These are phyloP conservation scores for Taurulus bubalis DNA, from an alignment of 2,113 vertebrate genomes.

Conservation along the genomic window DNA sequence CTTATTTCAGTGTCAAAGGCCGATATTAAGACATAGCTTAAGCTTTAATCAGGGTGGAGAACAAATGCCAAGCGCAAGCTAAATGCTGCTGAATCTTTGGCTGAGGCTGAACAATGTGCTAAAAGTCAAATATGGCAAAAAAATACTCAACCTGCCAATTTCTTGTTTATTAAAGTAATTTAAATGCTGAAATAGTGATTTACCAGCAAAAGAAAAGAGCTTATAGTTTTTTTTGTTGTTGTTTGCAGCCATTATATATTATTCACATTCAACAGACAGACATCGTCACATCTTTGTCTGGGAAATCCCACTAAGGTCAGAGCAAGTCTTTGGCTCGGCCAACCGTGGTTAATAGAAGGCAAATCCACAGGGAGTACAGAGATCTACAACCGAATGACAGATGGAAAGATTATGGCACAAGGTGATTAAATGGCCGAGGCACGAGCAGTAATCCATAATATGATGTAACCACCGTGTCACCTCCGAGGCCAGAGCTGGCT, in stretches of 20 bases:
- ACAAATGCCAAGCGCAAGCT: constrained; percentile 15
- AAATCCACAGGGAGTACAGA: constrained; percentile 44
- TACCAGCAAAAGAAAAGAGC: neutral
- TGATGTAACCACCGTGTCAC: constrained; percentile 64
- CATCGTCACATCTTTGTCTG: constrained; percentile 10
- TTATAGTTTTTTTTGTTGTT: neutral
- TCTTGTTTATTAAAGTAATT: neutral
- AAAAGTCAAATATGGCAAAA: constrained; percentile 4
- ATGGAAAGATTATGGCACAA: constrained; percentile 54
- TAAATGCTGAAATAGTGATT: neutral
- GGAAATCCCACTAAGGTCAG: constrained; percentile 41
- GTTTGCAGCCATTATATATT: neutral
- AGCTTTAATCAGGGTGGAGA: constrained; percentile 7
- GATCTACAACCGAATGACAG: constrained; percentile 52
- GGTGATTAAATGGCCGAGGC: constrained; percentile 60
- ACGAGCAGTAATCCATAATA: constrained; percentile 65
- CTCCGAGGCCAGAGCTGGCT: constrained; percentile 31
- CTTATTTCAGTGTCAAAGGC: constrained; percentile 24
- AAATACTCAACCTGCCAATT: neutral
- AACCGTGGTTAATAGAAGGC: constrained; percentile 58
- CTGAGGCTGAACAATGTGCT: constrained; percentile 28
- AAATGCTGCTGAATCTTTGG: constrained; percentile 36
- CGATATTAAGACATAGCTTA: constrained; percentile 11
- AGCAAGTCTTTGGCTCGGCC: neutral
- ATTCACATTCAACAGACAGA: neutral